These are phyloP conservation scores for Drosophila micromelanica DNA, from an alignment of 1,140 invertebrate species.

Conservation along the genomic window DNA sequence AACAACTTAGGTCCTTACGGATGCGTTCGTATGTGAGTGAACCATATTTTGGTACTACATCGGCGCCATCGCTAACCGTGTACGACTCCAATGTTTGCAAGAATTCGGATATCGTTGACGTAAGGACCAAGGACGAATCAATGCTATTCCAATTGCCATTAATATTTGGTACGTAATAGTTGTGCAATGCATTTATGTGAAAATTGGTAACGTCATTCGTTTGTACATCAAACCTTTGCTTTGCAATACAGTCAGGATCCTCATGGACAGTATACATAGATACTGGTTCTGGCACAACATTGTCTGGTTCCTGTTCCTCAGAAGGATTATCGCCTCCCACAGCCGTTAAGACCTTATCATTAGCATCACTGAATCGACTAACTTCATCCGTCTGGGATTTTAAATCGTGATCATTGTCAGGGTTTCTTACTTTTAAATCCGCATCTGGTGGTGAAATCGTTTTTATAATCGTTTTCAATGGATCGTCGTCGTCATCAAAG, in stretches of 20 bases:
- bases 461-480: slow-evolving; percentile 63
- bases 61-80: slow-evolving; percentile 57
- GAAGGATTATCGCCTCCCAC: background rate
- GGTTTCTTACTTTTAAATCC: background rate
- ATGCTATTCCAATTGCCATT: slow-evolving; percentile 87
- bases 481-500: slow-evolving; percentile 77
- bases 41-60: slow-evolving; percentile 80
- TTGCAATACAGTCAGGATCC: slow-evolving; percentile 82
- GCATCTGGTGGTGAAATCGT: slow-evolving; percentile 25
- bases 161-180: slow-evolving; percentile 85
- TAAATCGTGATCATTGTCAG: background rate
- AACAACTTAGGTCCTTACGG: slow-evolving; percentile 69
- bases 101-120: slow-evolving; percentile 13
- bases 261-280: slow-evolving; percentile 55
- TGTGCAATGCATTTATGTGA: slow-evolving; percentile 83
- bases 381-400: background rate
- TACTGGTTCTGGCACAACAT: background rate
- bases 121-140: slow-evolving; percentile 13
- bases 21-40: slow-evolving; percentile 63
- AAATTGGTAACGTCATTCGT: slow-evolving; percentile 69
- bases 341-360: background rate
- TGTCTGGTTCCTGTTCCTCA: slow-evolving; percentile 7
- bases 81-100: slow-evolving; percentile 38
- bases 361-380: background rate
- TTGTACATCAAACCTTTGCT: slow-evolving; percentile 63